Percentiles rank a stretch among this genome's conserved stretches.
phyloP scores from a whole-genome alignment of 2,113 vertebrate genomes.

The Microtus oregoni region DNA sequence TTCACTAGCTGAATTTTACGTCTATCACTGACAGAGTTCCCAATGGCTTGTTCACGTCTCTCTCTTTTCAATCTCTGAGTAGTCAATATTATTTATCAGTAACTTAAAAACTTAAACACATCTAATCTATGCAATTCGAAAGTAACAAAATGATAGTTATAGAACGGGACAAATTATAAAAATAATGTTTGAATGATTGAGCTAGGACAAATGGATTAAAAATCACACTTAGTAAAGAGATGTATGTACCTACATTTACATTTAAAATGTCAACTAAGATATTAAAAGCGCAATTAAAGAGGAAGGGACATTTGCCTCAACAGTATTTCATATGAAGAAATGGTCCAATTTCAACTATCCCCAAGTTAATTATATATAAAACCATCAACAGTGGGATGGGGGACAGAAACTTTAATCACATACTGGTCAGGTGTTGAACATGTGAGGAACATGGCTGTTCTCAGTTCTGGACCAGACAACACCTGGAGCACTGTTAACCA shows the following conservation, averaged over 20 bases:
- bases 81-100: constrained; percentile 44
- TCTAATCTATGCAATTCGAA: constrained; percentile 61
- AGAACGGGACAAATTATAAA: constrained; percentile 73
- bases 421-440: background rate
- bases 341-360: constrained; percentile 42
- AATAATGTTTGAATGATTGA: constrained; percentile 78
- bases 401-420: background rate
- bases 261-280: constrained; percentile 65
- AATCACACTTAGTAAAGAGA: constrained; percentile 54
- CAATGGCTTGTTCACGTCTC: background rate
- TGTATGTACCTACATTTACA: constrained; percentile 44
- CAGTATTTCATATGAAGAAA: constrained; percentile 14
- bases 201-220: constrained; percentile 67
- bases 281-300: constrained; percentile 50
- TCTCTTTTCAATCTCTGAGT: background rate
- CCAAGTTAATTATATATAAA: background rate
- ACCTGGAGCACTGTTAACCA: background rate
- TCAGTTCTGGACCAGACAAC: background rate
- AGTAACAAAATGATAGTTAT: constrained; percentile 69
- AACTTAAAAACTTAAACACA: constrained; percentile 64
- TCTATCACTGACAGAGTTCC: background rate
- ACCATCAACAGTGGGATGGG: background rate
- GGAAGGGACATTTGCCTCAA: background rate
- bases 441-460: background rate
- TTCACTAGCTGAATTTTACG: constrained; percentile 36